Evolutionary conservation across 2,113 vertebrate species (phyloP).

Genomic region (Oxyruncus cristatus): DNA sequence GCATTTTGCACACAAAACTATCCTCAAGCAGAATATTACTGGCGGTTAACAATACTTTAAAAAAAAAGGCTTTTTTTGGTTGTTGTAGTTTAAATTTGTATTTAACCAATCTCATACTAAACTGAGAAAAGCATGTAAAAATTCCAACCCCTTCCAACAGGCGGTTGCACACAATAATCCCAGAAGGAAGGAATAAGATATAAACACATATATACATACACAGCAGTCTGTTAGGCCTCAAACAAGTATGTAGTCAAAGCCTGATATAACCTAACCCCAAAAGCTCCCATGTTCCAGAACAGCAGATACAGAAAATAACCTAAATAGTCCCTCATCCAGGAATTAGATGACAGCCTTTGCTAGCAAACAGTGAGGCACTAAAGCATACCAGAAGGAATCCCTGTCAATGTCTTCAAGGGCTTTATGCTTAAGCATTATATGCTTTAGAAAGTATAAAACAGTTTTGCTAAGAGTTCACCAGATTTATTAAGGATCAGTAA

Average conservation of each 20-base stretch:
- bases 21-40: not conserved
- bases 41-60: not conserved
- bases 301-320: not conserved
- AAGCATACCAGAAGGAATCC: not conserved
- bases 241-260: not conserved
- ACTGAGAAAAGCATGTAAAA: not conserved
- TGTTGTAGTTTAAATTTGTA: not conserved
- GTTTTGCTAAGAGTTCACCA: not conserved
- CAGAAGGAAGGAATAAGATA: not conserved
- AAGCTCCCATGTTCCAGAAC: not conserved
- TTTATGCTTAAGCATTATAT: not conserved
- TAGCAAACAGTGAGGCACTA: not conserved
- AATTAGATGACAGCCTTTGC: not conserved
- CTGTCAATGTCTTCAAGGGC: not conserved
- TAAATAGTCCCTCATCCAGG: not conserved
- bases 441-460: not conserved
- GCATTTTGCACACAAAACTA: not conserved
- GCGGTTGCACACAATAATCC: not conserved
- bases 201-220: not conserved
- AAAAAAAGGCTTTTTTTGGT: not conserved
- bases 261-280: not conserved
- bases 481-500: constrained; percentile 39
- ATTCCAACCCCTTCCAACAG: not conserved
- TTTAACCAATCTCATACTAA: not conserved
- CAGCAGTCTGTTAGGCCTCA: not conserved